Base-by-base conservation (phyloP, 2,888 invertebrate genomes). In the Stenoptilia bipunctidactyla region DNA sequence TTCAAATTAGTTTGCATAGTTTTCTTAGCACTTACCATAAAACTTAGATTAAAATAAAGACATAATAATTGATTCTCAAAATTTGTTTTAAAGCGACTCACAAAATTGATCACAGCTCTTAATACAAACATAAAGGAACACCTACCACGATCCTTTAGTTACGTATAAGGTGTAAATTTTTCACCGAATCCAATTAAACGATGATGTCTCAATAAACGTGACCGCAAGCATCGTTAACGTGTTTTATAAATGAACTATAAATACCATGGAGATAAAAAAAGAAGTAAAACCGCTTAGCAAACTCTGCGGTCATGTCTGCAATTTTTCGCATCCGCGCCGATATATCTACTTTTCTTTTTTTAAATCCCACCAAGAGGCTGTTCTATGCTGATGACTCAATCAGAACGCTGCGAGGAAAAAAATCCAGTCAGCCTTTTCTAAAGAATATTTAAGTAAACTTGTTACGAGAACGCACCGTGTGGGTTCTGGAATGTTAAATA, bases 161-260 rank as follows among this genome's bases (percentile, higher is more conserved):
- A 36, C 38, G 30, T n/a, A 39, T 37, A 43, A 40, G 41, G 42
- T 38, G 46, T 41, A 34, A 27, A 33, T 36, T 43, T 42, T 37
- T 30, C 12, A 42, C 40, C 12, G 41, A 14, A 35, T 8, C 44
- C 40, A 40, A 46, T 46, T 44, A 46, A 38, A 15, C 34, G 27
- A 36, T 45, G 43, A 47, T 43, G 43, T 40, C 45, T 47, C 41
- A 43, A 47, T 46, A 40, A 15, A 15, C 25, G 15, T 38, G 35
- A 44, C 46, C 46, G 27, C 46, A 46, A 34, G 39, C 9, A 30
- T 30, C 12, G 30, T 30, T n/a, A 30, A 4, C 30, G 30, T 30
- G n/a, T 30, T 3, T 30, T 30, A 12, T n/a, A 30, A 30, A 30
- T 30, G 30, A 30, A 30, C 30, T 30, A 30, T 30, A 8, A 42